Evolutionary conservation across 2,797 vertebrate genomes (phyloP).

Genomic region (Allobates femoralis): DNA sequence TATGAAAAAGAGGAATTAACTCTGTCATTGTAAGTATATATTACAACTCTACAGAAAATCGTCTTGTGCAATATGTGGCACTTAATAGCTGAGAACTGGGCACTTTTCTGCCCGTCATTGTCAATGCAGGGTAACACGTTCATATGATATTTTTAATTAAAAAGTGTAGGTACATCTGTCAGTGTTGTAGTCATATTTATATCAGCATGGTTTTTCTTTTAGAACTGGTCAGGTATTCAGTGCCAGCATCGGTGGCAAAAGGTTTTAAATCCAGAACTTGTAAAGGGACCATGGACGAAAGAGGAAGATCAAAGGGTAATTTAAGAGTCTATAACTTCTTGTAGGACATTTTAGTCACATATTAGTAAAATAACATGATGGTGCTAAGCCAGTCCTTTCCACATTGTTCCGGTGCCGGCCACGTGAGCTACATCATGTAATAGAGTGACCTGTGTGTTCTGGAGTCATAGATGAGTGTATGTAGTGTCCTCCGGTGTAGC

Average conservation of each 20-base stretch:
- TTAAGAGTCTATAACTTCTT: neutral
- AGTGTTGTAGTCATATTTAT: neutral
- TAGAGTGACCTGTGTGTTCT: no score
- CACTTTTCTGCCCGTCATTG: neutral
- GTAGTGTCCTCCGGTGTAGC: no score
- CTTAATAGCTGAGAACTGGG: neutral
- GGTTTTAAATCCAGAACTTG: constrained; percentile 97
- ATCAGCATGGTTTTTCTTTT: constrained; percentile 66
- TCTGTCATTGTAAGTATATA: neutral
- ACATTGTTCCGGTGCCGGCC: no score
- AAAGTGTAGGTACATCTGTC: neutral
- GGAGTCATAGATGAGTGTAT: no score
- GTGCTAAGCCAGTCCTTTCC: no score
- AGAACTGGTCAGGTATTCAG: constrained; percentile 98
- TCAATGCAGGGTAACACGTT: neutral
- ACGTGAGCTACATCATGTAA: no score
- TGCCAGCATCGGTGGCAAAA: constrained; percentile 99
- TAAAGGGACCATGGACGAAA: constrained; percentile 99
- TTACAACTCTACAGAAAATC: neutral
- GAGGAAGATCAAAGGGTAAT: constrained; percentile 99
- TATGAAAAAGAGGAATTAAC: neutral
- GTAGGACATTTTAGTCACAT: neutral
- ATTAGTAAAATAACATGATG: no score
- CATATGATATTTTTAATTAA: neutral
- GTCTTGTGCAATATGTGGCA: no score